These are phyloP conservation scores for Bos taurus DNA, from an alignment of 2,113 vertebrate species.

Conservation along the genomic window ARS-UCD2.0 NC_037338.1:70387501-70388000, in stretches of 20 bases:
- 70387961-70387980: neutral
- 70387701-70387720: neutral
- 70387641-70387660: neutral
- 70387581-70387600: neutral
- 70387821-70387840: neutral
- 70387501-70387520: neutral
- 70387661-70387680: neutral
- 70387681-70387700: neutral
- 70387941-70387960: neutral
- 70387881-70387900: neutral
- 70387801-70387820: constrained; percentile 39
- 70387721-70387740: neutral
- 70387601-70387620: neutral
- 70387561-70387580: neutral
- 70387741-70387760: constrained; percentile 21
- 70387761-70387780: neutral
- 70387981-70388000: neutral
- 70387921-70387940: neutral
- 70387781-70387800: neutral
- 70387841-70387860: constrained; percentile 24
- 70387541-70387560: neutral
- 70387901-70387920: neutral
- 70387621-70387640: neutral
- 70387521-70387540: neutral
- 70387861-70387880: neutral